Evolutionary conservation across 2,797 vertebrate species (phyloP).

Genomic region (Parauchenoglanis ngamensis): DNA sequence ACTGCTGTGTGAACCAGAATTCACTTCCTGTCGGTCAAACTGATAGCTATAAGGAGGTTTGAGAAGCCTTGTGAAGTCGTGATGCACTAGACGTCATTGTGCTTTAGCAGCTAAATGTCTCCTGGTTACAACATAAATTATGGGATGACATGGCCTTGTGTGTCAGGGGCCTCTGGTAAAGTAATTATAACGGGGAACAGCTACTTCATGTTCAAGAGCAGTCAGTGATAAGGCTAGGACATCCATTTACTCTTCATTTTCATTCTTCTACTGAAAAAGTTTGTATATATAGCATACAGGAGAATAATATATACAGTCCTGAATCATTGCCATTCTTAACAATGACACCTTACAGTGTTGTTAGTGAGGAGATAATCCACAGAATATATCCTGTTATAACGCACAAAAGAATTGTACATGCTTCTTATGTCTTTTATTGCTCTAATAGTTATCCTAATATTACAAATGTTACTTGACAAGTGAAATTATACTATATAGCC

Average conservation of each 20-base stretch:
- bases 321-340: too few species aligned
- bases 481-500: background rate
- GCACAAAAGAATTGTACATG: background rate
- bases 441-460: background rate
- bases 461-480: background rate
- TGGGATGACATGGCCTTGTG: slow-evolving; percentile 6
- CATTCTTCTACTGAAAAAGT: background rate
- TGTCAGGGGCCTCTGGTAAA: slow-evolving; percentile 19
- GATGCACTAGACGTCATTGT: background rate
- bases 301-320: background rate
- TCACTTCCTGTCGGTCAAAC: background rate
- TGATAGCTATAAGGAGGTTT: slow-evolving; percentile 1
- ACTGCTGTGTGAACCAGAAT: background rate
- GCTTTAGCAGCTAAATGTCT: slow-evolving; percentile 22
- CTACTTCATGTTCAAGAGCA: slow-evolving; percentile 23
- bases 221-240: background rate
- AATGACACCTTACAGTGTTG: background rate
- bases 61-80: slow-evolving; percentile 4
- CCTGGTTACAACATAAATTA: slow-evolving; percentile 27
- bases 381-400: background rate
- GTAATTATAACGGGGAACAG: slow-evolving; percentile 27
- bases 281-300: background rate
- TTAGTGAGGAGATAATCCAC: background rate
- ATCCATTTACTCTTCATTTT: slow-evolving; percentile 9
- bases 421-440: background rate